These are phyloP conservation scores for Symphodus melops DNA, from an alignment of 2,113 vertebrate species.

Conservation along the genomic window DNA sequence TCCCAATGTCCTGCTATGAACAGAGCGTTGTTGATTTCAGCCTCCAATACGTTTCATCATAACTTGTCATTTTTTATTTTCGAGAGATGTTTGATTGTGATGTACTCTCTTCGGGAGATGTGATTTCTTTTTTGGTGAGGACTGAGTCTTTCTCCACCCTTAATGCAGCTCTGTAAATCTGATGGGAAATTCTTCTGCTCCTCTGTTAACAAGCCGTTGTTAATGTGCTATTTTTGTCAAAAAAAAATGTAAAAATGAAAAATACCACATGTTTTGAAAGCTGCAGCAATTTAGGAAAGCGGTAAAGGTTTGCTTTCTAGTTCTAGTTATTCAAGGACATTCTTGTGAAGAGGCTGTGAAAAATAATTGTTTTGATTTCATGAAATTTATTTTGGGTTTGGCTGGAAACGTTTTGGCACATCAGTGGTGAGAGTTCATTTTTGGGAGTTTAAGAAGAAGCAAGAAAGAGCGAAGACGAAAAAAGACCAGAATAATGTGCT, in stretches of 20 bases:
- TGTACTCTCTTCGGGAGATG: slow-evolving; percentile 13
- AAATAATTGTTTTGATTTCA: no score
- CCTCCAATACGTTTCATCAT: slow-evolving; percentile 35
- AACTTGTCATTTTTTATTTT: slow-evolving; percentile 21
- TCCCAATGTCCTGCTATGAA: neutral
- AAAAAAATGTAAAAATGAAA: slow-evolving; percentile 5
- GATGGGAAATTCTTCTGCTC: slow-evolving; percentile 32
- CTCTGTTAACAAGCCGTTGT: slow-evolving; percentile 26
- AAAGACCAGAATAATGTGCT: no score
- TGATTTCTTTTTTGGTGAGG: neutral
- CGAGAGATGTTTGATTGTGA: slow-evolving; percentile 1
- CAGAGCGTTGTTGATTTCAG: slow-evolving; percentile 19
- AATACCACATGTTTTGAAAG: slow-evolving; percentile 15
- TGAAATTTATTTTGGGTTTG: no score
- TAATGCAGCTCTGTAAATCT: neutral
- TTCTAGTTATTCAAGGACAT: neutral
- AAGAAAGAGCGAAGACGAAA: no score
- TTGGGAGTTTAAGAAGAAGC: no score
- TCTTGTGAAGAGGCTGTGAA: neutral
- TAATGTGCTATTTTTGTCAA: slow-evolving; percentile 14
- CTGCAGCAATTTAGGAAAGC: neutral
- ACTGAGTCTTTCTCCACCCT: neutral
- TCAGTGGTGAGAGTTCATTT: no score
- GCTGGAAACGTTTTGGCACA: no score
- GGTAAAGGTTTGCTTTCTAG: neutral